Base-by-base conservation (phyloP, 2,888 invertebrate species). In the Tetanocera ferruginea region DNA sequence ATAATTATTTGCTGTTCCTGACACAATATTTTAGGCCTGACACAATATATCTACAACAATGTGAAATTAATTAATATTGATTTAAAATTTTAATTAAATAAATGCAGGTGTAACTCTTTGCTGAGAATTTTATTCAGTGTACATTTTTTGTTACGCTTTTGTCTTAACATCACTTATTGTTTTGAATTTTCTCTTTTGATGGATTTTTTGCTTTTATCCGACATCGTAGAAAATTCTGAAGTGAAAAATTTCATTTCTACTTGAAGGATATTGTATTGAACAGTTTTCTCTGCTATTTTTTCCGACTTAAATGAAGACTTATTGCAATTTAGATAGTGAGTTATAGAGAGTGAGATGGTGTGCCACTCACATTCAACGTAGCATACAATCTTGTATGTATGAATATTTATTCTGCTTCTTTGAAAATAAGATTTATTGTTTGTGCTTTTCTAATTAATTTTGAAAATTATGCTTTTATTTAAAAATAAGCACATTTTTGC, bases 231-330 rank as follows among this genome's bases (percentile, higher is more conserved):
- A n/a, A 31, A 70, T 55, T 51, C 31, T 31, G 23, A 23, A 70
- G 28, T 23, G 52, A 52, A 69, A 49, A 25, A 51, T 52, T 51
- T 67, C n/a, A 52, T 52, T 52, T 51, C 31, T 11, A 14, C 11
- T 51, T 31, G 28, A 55, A 70, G 52, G 52, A 28, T 25, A 11
- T 70, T 37, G 70, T 55, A 52, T 28, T 52, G 70, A 49, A 28
- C 52, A 49, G 23, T 43, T 43, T 43, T 43, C 66, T 66, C 0
- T 66, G 43, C 43, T 19, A 14, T 69, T 51, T 49, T 43, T 23
- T 51, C 23, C 23, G 43, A 17, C 64, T 34, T 64, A 64, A 64
- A 64, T 31, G 28, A 8, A 8, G 34, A 64, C 34, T 64, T 34
- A 64, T n/a, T 34, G 64, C 31, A 60, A 60, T 60, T 28, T 14